These are phyloP conservation scores for Blera fallax DNA, from an alignment of 2,888 invertebrate species.

Conservation along the genomic window DNA sequence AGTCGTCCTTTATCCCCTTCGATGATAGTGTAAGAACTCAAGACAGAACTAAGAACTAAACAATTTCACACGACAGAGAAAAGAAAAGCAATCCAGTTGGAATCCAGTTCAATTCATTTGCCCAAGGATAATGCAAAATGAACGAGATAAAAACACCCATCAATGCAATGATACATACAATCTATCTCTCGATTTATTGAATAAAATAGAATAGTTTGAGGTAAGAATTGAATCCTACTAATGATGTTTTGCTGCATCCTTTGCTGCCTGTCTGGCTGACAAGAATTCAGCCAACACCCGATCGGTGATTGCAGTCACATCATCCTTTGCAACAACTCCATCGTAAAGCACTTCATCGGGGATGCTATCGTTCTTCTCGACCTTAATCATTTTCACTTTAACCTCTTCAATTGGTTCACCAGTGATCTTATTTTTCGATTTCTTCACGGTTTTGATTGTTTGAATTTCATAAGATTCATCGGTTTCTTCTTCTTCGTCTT, in stretches of 20 bases:
- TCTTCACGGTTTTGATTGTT: constrained; percentile 32
- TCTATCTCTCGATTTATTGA: constrained; percentile 16
- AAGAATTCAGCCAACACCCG: constrained; percentile 14
- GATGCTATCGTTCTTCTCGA: not conserved
- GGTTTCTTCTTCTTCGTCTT: not conserved
- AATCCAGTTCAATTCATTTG: not conserved
- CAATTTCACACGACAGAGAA: too few relatives aligned
- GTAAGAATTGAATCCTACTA: not conserved
- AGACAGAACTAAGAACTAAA: too few relatives aligned
- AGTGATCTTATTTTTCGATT: constrained; percentile 21
- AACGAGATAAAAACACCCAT: not conserved
- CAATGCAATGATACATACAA: constrained; percentile 5
- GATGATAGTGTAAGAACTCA: too few relatives aligned
- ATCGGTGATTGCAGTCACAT: constrained; percentile 4
- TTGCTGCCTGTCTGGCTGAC: constrained; percentile 7
- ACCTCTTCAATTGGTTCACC: constrained; percentile 22
- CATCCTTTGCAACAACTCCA: constrained; percentile 10
- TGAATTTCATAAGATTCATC: constrained; percentile 45
- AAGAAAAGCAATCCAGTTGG: too few relatives aligned
- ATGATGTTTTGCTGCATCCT: not conserved
- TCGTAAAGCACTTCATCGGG: constrained; percentile 28
- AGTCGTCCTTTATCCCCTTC: too few relatives aligned
- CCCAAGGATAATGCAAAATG: not conserved
- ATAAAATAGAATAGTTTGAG: not conserved
- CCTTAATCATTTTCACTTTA: constrained; percentile 31